These are phyloP conservation scores for Formicarius rufipectus DNA, from an alignment of 2,113 vertebrate species.

Conservation along the genomic window DNA sequence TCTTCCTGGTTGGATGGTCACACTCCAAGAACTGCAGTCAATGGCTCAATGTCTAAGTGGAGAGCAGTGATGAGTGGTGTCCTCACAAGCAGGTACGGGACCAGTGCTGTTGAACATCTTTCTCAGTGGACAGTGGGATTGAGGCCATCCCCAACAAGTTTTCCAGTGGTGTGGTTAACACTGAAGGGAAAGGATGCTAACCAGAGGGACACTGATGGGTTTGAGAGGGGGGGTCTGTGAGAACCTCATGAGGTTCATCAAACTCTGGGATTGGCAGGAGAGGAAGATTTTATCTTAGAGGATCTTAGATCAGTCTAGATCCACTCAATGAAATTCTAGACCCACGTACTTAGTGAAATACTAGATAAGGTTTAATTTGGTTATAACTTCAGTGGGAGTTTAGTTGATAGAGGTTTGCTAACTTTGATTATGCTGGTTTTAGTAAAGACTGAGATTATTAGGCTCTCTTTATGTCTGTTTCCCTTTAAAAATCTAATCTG, in stretches of 20 bases:
- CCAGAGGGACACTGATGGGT: too few species aligned
- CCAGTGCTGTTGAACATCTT: neutral
- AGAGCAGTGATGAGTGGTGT: neutral
- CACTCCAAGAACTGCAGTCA: neutral
- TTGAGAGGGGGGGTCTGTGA: too few species aligned
- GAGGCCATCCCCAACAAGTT: neutral
- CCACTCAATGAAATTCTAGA: too few species aligned
- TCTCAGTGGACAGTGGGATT: neutral
- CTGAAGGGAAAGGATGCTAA: neutral
- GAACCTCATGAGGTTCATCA: neutral
- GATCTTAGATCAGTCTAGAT: neutral
- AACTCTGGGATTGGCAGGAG: neutral
- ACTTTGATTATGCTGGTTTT: too few species aligned
- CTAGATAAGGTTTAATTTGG: too few species aligned
- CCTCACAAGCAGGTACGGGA: neutral
- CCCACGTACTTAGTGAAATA: too few species aligned
- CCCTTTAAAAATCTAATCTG: too few species aligned
- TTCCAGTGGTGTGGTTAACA: neutral
- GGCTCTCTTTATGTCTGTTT: too few species aligned
- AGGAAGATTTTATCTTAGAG: neutral
- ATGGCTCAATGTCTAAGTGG: neutral
- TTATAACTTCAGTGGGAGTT: too few species aligned
- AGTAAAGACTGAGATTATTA: too few species aligned
- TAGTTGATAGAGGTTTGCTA: too few species aligned
- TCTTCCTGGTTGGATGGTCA: neutral